Evolutionary conservation across 1,140 invertebrate species (phyloP), one percentile per base, ranked within the genome.

Genomic region (Paralvinella palmiformis): DNA sequence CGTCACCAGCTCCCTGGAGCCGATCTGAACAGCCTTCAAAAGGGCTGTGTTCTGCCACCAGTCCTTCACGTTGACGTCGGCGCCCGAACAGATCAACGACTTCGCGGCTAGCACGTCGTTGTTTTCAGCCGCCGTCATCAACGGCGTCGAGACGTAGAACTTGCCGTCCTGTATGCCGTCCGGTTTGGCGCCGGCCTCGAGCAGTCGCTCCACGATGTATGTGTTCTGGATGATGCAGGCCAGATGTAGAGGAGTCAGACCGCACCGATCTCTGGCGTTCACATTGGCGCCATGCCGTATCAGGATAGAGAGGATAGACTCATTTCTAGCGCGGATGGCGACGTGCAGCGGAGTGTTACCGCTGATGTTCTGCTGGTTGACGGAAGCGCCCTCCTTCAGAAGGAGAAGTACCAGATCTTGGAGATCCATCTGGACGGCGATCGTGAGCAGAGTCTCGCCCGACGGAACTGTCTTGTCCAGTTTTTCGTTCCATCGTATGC

Each of bases 241-340:
- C 58, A 84, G 65, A 73, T 84, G 83, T 15, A 84, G 71, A 7
- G 83, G 75, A 20, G 81, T 81, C 35, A 81, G 71, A 7, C 77
- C 74, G 70, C 94, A 94, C 76, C 91, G 87, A 50, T 91, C 91
- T 64, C 83, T 78, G 15, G 90, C 89, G 83, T 94, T 94, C 0
- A 94, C 83, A 80, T 96, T 85, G 1, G 92, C 91, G n/a, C 92
- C 93, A 73, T 88, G 85, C 57, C 89, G 85, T 24, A 98, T 72
- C 31, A 99, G 79, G 41, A 88, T 70, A 44, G 85, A 84, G 20
- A 86, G 90, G 73, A 88, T 88, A 60, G 88, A 81, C 22, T 86
- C 85, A 75, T 91, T 88, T 74, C 92, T 94, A 94, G 95, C 98
- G 70, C 89, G 88, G 72, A 89, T 90, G 36, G 85, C 85, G 60